phyloP scores from a whole-genome alignment of 2,888 invertebrate genomes.

The Ephialtes manifestator region DNA sequence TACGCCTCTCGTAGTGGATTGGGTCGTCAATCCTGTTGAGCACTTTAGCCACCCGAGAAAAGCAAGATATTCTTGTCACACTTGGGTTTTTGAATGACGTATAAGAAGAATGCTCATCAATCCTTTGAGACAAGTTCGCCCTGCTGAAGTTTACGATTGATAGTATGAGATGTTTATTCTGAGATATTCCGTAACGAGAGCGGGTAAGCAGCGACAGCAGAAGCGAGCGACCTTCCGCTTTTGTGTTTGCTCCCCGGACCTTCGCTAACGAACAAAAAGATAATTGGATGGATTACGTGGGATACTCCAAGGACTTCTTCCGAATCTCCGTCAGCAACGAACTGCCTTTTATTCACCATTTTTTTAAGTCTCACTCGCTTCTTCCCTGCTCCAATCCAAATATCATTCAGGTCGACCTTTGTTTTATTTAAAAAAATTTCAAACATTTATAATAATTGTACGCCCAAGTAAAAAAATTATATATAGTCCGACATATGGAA shows the following conservation, averaged over 20 bases:
- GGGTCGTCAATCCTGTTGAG: too few relatives aligned
- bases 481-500: too few relatives aligned
- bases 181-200: not conserved
- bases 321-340: slow-evolving; percentile 21
- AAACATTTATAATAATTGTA: too few relatives aligned
- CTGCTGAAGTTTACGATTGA: not conserved
- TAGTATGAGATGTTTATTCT: not conserved
- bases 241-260: slow-evolving; percentile 27
- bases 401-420: slow-evolving; percentile 31
- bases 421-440: too few relatives aligned
- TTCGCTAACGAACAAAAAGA: slow-evolving; percentile 46
- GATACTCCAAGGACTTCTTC: slow-evolving; percentile 43
- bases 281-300: slow-evolving; percentile 43
- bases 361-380: slow-evolving; percentile 24
- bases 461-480: too few relatives aligned
- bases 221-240: slow-evolving; percentile 14
- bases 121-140: not conserved
- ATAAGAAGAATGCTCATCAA: not conserved
- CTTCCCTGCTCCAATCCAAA: slow-evolving; percentile 11
- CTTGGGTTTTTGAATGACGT: not conserved
- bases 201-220: not conserved
- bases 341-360: slow-evolving; percentile 16
- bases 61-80: not conserved
- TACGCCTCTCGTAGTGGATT: too few relatives aligned
- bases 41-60: not conserved